phyloP scores from a whole-genome alignment of 1,140 invertebrate genomes.

The Myzus persicae region DNA sequence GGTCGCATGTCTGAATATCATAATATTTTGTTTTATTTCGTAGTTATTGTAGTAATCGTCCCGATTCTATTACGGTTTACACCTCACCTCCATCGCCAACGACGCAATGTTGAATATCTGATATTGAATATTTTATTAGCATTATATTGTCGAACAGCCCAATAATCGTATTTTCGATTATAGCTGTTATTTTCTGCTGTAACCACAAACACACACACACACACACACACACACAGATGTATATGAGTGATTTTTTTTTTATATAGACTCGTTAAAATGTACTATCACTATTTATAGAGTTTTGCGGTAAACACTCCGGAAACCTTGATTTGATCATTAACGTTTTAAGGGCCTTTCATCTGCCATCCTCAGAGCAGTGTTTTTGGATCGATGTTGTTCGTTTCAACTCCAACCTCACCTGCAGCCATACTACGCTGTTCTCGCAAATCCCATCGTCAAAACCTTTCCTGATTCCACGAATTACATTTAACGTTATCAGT shows the following conservation, averaged over 20 bases:
- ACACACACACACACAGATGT: not conserved
- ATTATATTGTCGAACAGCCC: not conserved
- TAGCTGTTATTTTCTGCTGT: not conserved
- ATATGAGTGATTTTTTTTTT: not conserved
- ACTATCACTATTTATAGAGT: not conserved
- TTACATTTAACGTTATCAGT: not conserved
- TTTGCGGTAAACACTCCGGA: not conserved
- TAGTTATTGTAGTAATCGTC: not conserved
- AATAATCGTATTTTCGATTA: not conserved
- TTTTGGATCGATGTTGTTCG: conserved; percentile 17
- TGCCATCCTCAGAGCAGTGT: not conserved
- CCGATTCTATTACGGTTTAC: not conserved
- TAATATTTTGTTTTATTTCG: conserved; percentile 20
- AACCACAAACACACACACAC: not conserved
- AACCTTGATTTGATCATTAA: conserved; percentile 24
- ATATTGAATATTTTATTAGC: conserved; percentile 2
- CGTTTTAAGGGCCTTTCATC: conserved; percentile 13
- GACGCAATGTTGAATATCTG: not conserved
- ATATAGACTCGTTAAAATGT: conserved; percentile 18
- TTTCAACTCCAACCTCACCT: not conserved
- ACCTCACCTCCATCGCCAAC: not conserved
- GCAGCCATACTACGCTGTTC: not conserved
- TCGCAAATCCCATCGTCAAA: conserved; percentile 3
- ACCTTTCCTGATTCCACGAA: not conserved
- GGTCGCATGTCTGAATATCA: not conserved